Percentiles rank a stretch among this genome's conserved stretches.
Conservation (phyloP, 1,140 invertebrate genomes). For the Macrobrachium nipponense region DNA sequence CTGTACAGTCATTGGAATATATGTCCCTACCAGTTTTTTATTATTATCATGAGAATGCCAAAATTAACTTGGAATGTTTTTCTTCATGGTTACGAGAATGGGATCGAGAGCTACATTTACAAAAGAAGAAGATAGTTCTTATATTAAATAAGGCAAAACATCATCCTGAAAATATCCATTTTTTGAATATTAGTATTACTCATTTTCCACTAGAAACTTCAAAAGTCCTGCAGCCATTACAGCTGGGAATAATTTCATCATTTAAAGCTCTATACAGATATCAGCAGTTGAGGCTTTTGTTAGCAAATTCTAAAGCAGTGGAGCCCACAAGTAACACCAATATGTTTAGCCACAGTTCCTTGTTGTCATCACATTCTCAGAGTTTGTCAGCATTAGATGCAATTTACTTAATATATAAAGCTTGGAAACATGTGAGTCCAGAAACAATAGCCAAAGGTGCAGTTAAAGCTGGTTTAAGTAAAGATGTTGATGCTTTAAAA, state of each 20-base stretch:
- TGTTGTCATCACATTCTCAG: background rate
- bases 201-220: conserved; percentile 46
- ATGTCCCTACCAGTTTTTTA: conserved; percentile 22
- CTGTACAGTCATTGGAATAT: conserved; percentile 20
- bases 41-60: conserved; percentile 45
- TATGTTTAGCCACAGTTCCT: conserved; percentile 28
- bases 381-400: conserved; percentile 47
- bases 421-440: conserved; percentile 58
- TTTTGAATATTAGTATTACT: conserved; percentile 48
- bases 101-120: conserved; percentile 43
- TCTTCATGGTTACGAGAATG: conserved; percentile 47
- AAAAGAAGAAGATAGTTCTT: conserved; percentile 48
- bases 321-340: conserved; percentile 32
- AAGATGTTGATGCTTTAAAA: conserved; percentile 55
- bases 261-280: conserved; percentile 54
- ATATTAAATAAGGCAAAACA: conserved; percentile 33
- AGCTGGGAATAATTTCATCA: conserved; percentile 32
- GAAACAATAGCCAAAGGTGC: conserved; percentile 54
- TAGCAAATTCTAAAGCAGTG: conserved; percentile 42
- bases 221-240: conserved; percentile 46
- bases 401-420: conserved; percentile 47
- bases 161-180: conserved; percentile 51
- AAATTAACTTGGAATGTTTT: conserved; percentile 39
- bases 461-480: conserved; percentile 58
- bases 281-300: conserved; percentile 35